Percentiles rank a stretch among this genome's conserved stretches.
Evolutionary conservation across 2,797 vertebrate species (phyloP).

Genomic region (Pseudomugil tenellus): DNA sequence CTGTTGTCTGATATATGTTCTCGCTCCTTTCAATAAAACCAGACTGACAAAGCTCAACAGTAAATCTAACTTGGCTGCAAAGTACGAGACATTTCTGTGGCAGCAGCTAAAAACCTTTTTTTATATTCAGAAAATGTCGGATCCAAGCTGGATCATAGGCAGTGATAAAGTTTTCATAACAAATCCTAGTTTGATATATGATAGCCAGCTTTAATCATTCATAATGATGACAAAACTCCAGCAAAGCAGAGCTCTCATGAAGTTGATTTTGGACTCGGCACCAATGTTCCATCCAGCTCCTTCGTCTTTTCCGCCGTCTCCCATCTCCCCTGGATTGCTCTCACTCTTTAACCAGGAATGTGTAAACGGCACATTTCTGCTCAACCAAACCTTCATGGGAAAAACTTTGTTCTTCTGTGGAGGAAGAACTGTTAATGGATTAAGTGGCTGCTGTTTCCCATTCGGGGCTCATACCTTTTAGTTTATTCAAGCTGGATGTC

Average conservation of each 20-base stretch:
- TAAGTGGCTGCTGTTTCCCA: conserved; percentile 68
- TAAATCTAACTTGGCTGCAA: conserved; percentile 21
- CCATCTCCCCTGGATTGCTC: conserved; percentile 38
- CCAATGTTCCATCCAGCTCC: conserved; percentile 46
- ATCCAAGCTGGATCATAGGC: conserved; percentile 11
- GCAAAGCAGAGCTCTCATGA: conserved; percentile 39
- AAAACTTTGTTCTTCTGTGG: conserved; percentile 62
- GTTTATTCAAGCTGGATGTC: conserved; percentile 53
- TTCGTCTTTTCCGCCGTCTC: conserved; percentile 38
- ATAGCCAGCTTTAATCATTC: conserved; percentile 66
- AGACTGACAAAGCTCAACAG: neutral
- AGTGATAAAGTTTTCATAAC: conserved; percentile 55
- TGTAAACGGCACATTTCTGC: conserved; percentile 55
- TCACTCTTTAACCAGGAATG: conserved; percentile 65
- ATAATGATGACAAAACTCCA: conserved; percentile 47
- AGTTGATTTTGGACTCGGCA: conserved; percentile 55
- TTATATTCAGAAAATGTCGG: conserved; percentile 27
- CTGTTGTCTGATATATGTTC: neutral
- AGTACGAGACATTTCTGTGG: conserved; percentile 12
- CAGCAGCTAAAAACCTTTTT: conserved; percentile 37
- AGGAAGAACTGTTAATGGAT: conserved; percentile 71
- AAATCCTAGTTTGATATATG: conserved; percentile 61
- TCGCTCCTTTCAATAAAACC: neutral
- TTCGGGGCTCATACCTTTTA: conserved; percentile 29
- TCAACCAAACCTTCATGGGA: conserved; percentile 72